phyloP scores from a whole-genome alignment of 1,140 invertebrate species.

The Microvelia longipes region DNA sequence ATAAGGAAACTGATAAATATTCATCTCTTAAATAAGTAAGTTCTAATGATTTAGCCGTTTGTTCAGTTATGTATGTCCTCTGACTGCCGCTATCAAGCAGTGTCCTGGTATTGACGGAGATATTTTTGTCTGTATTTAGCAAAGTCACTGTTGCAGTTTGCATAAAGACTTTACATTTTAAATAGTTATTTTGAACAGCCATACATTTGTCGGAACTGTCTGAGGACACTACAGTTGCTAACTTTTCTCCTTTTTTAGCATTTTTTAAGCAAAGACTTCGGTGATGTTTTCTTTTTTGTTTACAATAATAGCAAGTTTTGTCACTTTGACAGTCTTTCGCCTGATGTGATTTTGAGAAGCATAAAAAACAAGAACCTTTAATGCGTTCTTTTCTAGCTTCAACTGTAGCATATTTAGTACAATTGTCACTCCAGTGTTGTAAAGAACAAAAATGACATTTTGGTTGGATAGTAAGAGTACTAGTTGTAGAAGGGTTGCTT shows the following conservation, averaged over 20 bases:
- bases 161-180: neutral
- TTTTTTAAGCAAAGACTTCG: neutral
- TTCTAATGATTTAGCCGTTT: neutral
- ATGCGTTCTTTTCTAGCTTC: neutral
- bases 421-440: neutral
- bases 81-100: neutral
- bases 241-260: neutral
- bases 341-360: neutral
- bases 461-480: neutral
- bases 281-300: neutral
- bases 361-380: neutral
- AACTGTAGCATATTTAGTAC: neutral
- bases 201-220: neutral
- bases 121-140: neutral
- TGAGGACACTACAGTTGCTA: neutral
- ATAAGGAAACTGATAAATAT: neutral
- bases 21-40: neutral
- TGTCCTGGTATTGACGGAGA: neutral
- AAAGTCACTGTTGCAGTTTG: neutral
- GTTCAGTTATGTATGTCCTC: neutral
- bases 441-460: neutral
- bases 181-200: neutral
- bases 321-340: neutral
- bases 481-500: neutral
- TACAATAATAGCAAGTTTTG: neutral